phyloP scores from a whole-genome alignment of 2,113 vertebrate species.

The Erythrolamprus reginae region DNA sequence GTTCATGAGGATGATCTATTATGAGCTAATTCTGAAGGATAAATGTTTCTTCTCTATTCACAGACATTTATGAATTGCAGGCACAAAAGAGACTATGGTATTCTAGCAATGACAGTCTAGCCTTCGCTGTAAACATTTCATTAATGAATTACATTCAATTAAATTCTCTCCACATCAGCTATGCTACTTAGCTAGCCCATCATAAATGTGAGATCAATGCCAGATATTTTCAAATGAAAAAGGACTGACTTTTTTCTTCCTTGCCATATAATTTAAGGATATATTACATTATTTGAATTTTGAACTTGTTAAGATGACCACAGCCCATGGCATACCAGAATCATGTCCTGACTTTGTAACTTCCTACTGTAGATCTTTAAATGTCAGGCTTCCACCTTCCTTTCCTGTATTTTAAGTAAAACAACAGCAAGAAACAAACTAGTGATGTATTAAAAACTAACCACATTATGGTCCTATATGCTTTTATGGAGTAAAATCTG shows the following conservation, averaged over 20 bases:
- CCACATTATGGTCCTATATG: not conserved
- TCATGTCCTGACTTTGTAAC: not conserved
- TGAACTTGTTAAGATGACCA: not conserved
- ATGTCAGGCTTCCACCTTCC: not conserved
- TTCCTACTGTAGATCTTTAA: not conserved
- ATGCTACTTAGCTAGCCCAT: not conserved
- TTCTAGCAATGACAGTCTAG: not conserved
- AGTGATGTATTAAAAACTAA: not conserved
- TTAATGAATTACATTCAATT: not conserved
- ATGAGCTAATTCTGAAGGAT: not conserved
- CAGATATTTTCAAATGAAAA: not conserved
- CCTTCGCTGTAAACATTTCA: not conserved
- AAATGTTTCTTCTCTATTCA: not conserved
- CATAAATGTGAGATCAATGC: not conserved
- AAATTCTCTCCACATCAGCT: not conserved
- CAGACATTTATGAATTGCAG: not conserved
- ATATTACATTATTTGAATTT: not conserved
- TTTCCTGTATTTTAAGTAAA: not conserved
- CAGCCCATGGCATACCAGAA: not conserved
- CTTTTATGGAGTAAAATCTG: not conserved
- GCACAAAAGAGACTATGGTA: not conserved
- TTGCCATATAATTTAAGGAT: not conserved
- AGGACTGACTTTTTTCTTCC: not conserved
- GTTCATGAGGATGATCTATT: too few relatives aligned
- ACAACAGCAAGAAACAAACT: not conserved